Evolutionary conservation across 2,797 vertebrate genomes (phyloP).

Genomic region (Falco biarmicus): DNA sequence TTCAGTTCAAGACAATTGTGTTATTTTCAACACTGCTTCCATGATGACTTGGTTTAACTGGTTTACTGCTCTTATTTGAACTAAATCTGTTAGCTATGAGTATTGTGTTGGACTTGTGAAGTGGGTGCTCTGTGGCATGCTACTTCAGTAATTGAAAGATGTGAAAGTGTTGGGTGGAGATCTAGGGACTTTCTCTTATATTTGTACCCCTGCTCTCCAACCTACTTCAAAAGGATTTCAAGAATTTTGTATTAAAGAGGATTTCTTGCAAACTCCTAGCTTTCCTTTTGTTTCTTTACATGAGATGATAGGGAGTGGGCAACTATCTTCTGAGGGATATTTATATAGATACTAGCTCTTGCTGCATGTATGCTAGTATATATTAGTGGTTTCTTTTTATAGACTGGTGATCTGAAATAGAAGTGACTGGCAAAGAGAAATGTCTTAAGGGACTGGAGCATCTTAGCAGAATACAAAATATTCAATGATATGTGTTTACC

Average conservation of each 20-base stretch:
- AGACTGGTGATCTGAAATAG: constrained; percentile 54
- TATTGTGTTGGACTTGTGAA: neutral
- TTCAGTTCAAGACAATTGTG: neutral
- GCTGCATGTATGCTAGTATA: neutral
- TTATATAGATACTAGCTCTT: constrained; percentile 29
- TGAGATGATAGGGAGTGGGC: constrained; percentile 47
- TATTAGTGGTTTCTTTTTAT: constrained; percentile 46
- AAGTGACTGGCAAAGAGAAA: constrained; percentile 48
- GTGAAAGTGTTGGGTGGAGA: neutral
- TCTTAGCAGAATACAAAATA: constrained; percentile 2
- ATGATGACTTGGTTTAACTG: neutral
- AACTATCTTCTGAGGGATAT: constrained; percentile 35
- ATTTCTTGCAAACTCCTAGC: neutral
- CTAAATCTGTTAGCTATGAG: neutral
- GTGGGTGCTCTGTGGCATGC: neutral
- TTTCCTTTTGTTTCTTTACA: neutral
- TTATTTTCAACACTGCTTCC: neutral
- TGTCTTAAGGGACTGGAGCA: constrained; percentile 2
- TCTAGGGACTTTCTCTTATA: neutral
- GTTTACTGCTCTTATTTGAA: neutral
- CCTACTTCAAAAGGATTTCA: neutral
- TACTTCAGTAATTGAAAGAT: neutral
- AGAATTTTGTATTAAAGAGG: neutral
- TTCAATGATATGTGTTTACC: neutral
- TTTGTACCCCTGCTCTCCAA: neutral